A percentile compares a stretch with the other conserved stretches of the same genome.
Conservation (phyloP, 2,797 vertebrate genomes). For the Brachymystax lenok region DNA sequence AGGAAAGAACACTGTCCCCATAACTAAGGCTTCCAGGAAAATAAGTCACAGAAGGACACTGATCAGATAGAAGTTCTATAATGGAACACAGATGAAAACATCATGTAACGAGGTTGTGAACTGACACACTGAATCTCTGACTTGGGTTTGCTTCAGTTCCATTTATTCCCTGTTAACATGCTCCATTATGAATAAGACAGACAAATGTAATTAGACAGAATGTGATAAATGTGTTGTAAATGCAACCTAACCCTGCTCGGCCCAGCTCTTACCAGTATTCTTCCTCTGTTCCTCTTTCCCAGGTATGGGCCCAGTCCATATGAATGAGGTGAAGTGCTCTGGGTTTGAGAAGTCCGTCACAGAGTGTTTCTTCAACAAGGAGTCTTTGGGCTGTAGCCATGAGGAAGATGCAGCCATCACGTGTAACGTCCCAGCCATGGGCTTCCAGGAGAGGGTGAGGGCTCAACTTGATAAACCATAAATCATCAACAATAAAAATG, state of each 20-base stretch:
- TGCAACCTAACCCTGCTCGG: background rate
- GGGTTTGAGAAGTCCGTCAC: slow-evolving; percentile 94
- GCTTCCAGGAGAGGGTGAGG: slow-evolving; percentile 92
- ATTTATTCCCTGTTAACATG: background rate
- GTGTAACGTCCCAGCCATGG: slow-evolving; percentile 94
- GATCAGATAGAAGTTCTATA: background rate
- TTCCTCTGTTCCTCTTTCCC: slow-evolving; percentile 1
- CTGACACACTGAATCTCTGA: background rate
- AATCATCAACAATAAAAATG: background rate
- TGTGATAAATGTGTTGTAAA: background rate
- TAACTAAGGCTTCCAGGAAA: slow-evolving; percentile 20
- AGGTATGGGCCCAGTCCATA: slow-evolving; percentile 94
- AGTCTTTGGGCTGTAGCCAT: slow-evolving; percentile 87
- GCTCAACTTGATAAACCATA: background rate
- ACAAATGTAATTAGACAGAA: background rate
- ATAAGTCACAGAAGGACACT: slow-evolving; percentile 13
- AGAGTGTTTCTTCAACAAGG: slow-evolving; percentile 88
- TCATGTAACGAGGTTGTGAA: background rate
- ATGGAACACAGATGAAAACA: background rate
- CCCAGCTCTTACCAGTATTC: background rate
- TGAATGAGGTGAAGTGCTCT: slow-evolving; percentile 89
- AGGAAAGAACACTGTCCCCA: background rate
- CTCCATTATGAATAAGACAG: no score
- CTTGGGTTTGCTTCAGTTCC: background rate
- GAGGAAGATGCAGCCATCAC: slow-evolving; percentile 91